Percentiles rank a stretch among this genome's conserved stretches.
Evolutionary conservation across 2,113 vertebrate species (phyloP).

Genomic region (Sorex araneus): DNA sequence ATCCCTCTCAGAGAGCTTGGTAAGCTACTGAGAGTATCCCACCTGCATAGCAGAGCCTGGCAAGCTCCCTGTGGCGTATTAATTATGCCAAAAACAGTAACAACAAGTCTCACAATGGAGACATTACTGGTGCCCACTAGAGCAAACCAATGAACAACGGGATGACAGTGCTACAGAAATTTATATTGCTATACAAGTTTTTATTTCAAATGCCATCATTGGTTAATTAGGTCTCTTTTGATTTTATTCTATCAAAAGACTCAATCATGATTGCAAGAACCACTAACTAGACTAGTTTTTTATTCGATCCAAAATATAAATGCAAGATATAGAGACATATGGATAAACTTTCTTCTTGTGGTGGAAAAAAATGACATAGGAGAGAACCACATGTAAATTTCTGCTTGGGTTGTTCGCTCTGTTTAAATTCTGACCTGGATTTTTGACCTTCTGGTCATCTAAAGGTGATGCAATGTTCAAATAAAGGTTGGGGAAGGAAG

Average conservation of each 20-base stretch:
- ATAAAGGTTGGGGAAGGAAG: background rate
- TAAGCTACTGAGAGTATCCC: no score
- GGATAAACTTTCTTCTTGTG: background rate
- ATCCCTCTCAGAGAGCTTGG: no score
- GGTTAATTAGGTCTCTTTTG: background rate
- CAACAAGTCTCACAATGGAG: no score
- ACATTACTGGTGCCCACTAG: no score
- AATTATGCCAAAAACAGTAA: no score
- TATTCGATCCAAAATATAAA: conserved; percentile 23
- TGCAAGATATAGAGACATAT: background rate
- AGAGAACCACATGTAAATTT: background rate
- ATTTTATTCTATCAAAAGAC: background rate
- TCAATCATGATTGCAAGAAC: background rate
- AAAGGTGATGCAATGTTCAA: background rate
- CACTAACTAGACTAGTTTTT: background rate
- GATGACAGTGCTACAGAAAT: no score
- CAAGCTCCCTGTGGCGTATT: no score
- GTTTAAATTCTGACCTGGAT: background rate
- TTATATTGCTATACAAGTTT: background rate
- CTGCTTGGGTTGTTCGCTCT: background rate
- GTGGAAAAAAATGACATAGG: conserved; percentile 10
- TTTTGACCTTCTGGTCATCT: background rate
- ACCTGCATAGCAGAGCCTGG: no score
- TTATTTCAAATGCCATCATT: conserved; percentile 48
- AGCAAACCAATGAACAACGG: no score